Base-by-base conservation (phyloP, 2,113 vertebrate species). In the Talpa occidentalis region DNA sequence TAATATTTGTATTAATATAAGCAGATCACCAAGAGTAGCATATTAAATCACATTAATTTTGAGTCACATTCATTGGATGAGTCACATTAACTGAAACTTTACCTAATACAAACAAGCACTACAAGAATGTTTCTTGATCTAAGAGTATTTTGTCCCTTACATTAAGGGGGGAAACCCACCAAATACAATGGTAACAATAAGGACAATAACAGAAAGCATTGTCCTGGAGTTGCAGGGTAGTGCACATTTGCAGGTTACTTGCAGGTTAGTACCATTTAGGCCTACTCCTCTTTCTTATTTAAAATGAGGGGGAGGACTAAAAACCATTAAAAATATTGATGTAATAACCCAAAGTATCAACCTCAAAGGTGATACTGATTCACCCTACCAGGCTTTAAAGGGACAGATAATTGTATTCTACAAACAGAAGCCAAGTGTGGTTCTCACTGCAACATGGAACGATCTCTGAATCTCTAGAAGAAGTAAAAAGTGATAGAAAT, bases 1-100 rank as follows among this genome's bases (percentile, higher is more conserved):
- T 80, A 80, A 91, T 80, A 64, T 28, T 44, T 80, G 73, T 19
- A 42, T 88, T 88, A 88, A 85, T 80, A 77, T 56, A 92, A 78
- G 22, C 28, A 83, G 26, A 64, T 64, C 37, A 24, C n/a, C 37
- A 81, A 70, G 19, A 74, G 11, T 8, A 86, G 24, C 12, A 32
- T 59, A 37, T 62, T 70, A 69, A 62, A 35, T 32, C 35, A 0
- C 22, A 42, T 89, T 14, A 42, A 56, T 56, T 85, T 88, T 35
- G 11, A 89, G 26, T 64, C 30, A 56, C 30, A 8, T 37, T 22
- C 54, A 56, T 22, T 56, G 17, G 21, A 54, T 54, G 52, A 56
- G 54, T 22, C 21, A 21, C 54, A 56, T 21, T 84, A 60, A 67
- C n/a, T 11, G 37, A 93, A 93, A 78, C 2, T 37, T 72, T 15